Base-by-base conservation (phyloP, 2,888 invertebrate genomes). In the Norana najaformis region DNA sequence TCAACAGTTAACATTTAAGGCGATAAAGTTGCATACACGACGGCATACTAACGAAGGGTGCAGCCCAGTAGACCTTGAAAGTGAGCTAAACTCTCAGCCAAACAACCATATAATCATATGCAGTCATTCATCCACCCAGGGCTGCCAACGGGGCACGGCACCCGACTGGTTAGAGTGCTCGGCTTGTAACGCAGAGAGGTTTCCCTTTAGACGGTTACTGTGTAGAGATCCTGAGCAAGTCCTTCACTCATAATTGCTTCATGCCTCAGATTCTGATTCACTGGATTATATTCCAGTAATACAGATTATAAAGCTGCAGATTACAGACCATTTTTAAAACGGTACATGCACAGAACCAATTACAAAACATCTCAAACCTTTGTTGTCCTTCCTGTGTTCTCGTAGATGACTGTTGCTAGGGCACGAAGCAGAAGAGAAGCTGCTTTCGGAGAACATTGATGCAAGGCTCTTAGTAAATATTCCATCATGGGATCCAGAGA, bases 391-490 rank as follows among this genome's bases (percentile, higher is more conserved):
- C 92, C 93, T 88, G 92, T 91, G 91, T 93, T 93, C 90, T 93
- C 93, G 91, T 93, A 93, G 35, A 94, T 90, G 18, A 93, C 91
- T 30, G 93, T 92, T n/a, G 93, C 93, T 14, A 94, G 91, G 1
- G 94, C 92, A 85, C 92, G 91, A 11, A 94, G 92, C 47, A 94
- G 92, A 53, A 94, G 93, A 23, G 93, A 90, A 36, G 91, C 91
- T 6, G 93, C 92, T 93, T 93, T 94, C 1, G 92, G 88, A 83
- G 92, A 93, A 91, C 93, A 93, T 53, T 92, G 91, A 89, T 92
- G 92, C 82, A 94, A 83, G 1, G 92, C 93, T 35, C 92, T 91
- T 2, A 93, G 91, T 38, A 94, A 88, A 91, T 93, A 94, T 82
- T 93, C 93, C 18, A 93, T 92, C 47, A 93, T 90, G 34, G 88